Evolutionary conservation across 2,797 vertebrate species (phyloP), one percentile per base, ranked within the genome.

Genomic region (Sylvilagus floridanus): DNA sequence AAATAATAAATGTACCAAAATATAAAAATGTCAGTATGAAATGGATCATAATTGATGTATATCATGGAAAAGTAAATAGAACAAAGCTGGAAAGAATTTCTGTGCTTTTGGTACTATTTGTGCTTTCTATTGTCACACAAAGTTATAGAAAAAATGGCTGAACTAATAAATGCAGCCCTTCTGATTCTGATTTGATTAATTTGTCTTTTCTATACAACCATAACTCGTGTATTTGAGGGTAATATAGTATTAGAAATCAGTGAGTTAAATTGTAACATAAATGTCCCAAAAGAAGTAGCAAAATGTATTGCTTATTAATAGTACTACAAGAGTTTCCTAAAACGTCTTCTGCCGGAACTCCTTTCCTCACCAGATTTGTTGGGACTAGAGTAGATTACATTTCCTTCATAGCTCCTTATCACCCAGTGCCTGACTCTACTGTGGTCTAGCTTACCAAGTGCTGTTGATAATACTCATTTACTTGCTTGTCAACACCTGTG

Each of bases 111-210:
- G 24, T 84, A 68, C 11, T 83, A 32, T 84, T 76, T 94, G 21
- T 90, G 30, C 35, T 93, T 89, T 35, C 6, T 88, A 0, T 81
- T 88, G 1, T 32, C 54, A 54, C 1, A 72, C 60, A 92, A 94
- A 30, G 47, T 83, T 72, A 30, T 2, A 50, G 82, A 11, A 42
- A 76, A 88, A 50, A 62, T 75, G 22, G 0, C 19, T 60, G 9
- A 87, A 54, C 52, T 60, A 57, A 83, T n/a, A 68, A 12, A 32
- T 47, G 12, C 1, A 90, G 14, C 76, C 14, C 3, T 73, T 92
- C 30, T 66, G 62, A 88, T 84, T 94, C 26, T 35, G 32, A 63
- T 73, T 93, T 88, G 52, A 94, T 78, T 86, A 71, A 81, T 65
- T 65, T 90, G 11, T 65, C 32, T 81, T 84, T 63, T 93, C 28